Conservation (phyloP, 2,888 invertebrate species). For the Heliothis peltigera region DNA sequence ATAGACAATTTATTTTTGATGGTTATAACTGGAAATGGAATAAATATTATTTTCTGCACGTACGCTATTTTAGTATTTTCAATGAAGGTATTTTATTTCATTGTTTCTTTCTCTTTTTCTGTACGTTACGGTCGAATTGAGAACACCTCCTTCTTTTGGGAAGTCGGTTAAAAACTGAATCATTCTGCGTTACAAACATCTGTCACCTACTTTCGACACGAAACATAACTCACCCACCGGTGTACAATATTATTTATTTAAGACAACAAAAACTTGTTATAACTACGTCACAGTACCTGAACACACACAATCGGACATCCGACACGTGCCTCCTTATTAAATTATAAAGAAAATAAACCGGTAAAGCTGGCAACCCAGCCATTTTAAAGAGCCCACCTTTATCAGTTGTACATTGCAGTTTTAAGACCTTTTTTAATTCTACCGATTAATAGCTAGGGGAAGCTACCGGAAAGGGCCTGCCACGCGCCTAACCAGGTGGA, state of each 20-base stretch:
- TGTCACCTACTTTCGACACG: slow-evolving; percentile 53
- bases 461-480: slow-evolving; percentile 76
- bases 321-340: slow-evolving; percentile 85
- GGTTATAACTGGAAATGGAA: slow-evolving; percentile 21
- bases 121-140: too few species aligned
- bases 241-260: slow-evolving; percentile 59
- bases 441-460: slow-evolving; percentile 69
- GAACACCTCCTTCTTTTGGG: too few species aligned
- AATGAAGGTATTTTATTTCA: neutral
- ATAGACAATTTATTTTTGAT: slow-evolving; percentile 8
- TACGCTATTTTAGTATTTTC: neutral
- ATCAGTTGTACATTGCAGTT: slow-evolving; percentile 28
- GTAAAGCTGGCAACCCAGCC: slow-evolving; percentile 62
- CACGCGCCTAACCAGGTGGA: slow-evolving; percentile 82
- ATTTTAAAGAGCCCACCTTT: slow-evolving; percentile 40
- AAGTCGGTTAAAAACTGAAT: slow-evolving; percentile 12
- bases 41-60: neutral
- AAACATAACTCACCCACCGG: slow-evolving; percentile 60
- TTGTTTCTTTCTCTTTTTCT: too few species aligned
- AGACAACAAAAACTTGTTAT: slow-evolving; percentile 66
- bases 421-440: slow-evolving; percentile 62
- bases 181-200: slow-evolving; percentile 39
- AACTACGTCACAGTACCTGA: slow-evolving; percentile 77
- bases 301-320: slow-evolving; percentile 78
- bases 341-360: slow-evolving; percentile 85